Base-by-base conservation (phyloP, 92 coral and sea anemone genomes). In the Paragorgia papillata region DNA sequence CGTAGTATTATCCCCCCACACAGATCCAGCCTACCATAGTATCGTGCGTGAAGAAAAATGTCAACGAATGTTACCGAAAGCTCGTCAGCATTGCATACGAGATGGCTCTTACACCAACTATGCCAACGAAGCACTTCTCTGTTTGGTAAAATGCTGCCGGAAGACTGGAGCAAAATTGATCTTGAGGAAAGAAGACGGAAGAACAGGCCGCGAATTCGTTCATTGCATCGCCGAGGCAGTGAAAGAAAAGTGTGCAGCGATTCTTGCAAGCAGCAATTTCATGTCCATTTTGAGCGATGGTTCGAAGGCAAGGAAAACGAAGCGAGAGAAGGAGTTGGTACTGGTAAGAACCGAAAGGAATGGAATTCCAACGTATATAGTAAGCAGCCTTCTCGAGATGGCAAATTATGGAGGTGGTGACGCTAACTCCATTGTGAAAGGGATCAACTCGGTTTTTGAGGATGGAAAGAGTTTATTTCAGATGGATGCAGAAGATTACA, bases 301-400 rank as follows among this genome's bases (percentile, higher is more conserved):
- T 22, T 51, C n/a, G 6, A 6, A 51, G 58, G 58, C 58, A 51
- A 51, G n/a, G 4, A 51, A 51, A 51, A 51, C 58, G 7, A 51
- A 51, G 58, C 58, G n/a, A 51, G 58, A 51, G 26, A 51, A 51
- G 58, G 58, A 51, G 58, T 51, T 51, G 58, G 58, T 17, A 22
- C n/a, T 51, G 58, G 58, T 51, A 22, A 17, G 58, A 51, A 51
- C 58, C 4, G 58, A 51, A 51, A 51, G 58, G 17, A 51, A 51
- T 51, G 58, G 58, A 51, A 51, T 51, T 17, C 58, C 58, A 3
- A 51, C 58, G 7, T 51, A 51, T 22, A 51, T 51, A 51, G 58
- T 51, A n/a, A 4, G 58, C 58, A 51, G n/a, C 26, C 58, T 51
- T 3, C 58, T 51, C 26, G 58, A 51, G 58, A 51, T 51, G 58